Conservation (phyloP, 2,797 vertebrate genomes). For the Mycteria americana region DNA sequence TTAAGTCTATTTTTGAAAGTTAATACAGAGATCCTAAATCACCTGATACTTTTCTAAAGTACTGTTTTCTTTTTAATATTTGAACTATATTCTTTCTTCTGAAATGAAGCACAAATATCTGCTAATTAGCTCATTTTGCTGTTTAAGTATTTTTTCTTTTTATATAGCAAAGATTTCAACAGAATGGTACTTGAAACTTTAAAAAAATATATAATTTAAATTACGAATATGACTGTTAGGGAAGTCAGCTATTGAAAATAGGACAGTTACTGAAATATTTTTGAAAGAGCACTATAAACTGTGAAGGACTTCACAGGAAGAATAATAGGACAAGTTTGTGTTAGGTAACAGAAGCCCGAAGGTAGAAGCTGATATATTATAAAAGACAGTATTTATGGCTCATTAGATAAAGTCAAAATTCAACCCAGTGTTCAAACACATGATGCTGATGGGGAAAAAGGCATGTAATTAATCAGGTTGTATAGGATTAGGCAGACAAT, state of each 20-base stretch:
- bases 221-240: background rate
- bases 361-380: conserved; percentile 14
- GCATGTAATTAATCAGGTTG: background rate
- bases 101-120: background rate
- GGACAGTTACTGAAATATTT: background rate
- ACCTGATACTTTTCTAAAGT: background rate
- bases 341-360: conserved; percentile 26
- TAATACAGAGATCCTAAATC: background rate
- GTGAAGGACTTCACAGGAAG: background rate
- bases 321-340: background rate
- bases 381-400: conserved; percentile 48
- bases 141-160: background rate
- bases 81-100: background rate
- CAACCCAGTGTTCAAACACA: background rate
- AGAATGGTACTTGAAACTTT: background rate
- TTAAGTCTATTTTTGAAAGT: background rate
- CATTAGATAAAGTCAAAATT: conserved; percentile 41
- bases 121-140: background rate
- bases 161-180: background rate
- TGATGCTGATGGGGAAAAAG: background rate
- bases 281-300: background rate
- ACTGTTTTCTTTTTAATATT: background rate
- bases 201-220: background rate
- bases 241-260: background rate
- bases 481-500: background rate